Conservation (phyloP, 2,113 vertebrate genomes). For the Polyodon spathula region DNA sequence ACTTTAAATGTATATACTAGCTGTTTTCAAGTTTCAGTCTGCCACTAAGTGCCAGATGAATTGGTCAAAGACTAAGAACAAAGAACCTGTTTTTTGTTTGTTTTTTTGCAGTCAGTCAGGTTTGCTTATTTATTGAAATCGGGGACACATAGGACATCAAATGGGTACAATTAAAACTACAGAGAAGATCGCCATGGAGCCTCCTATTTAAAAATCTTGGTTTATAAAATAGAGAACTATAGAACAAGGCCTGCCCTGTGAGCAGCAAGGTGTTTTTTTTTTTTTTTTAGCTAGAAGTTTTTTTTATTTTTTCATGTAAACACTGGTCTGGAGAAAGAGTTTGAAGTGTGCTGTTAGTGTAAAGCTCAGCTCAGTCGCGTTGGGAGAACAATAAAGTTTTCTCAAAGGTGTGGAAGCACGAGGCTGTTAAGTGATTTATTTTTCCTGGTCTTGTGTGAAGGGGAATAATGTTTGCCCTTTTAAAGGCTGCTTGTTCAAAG, state of each 20-base stretch:
- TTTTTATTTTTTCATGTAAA: conserved; percentile 6
- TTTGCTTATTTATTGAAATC: too few relatives aligned
- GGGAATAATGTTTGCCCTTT: conserved; percentile 22
- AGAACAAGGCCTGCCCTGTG: too few relatives aligned
- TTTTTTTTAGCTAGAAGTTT: conserved; percentile 3
- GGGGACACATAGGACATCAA: too few relatives aligned
- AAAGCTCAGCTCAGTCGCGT: neutral
- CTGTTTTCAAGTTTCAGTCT: too few relatives aligned
- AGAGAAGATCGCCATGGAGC: too few relatives aligned
- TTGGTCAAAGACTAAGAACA: neutral
- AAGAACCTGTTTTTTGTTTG: neutral
- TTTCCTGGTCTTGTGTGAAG: conserved; percentile 15
- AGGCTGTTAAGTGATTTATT: conserved; percentile 15
- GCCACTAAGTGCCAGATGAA: neutral
- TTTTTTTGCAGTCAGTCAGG: too few relatives aligned
- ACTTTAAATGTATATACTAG: too few relatives aligned
- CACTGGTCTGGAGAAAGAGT: conserved; percentile 3
- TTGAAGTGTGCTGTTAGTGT: too few relatives aligned
- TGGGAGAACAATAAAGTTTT: conserved; percentile 10
- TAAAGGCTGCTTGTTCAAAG: conserved; percentile 19
- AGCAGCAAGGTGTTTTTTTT: too few relatives aligned
- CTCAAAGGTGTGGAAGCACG: neutral
- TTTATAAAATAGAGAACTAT: too few relatives aligned
- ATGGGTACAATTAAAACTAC: too few relatives aligned
- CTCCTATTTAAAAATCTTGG: too few relatives aligned